Percentiles rank a stretch among this genome's conserved stretches.
Conservation (phyloP, 2,888 invertebrate genomes). For the Holacanthella duospinosa region DNA sequence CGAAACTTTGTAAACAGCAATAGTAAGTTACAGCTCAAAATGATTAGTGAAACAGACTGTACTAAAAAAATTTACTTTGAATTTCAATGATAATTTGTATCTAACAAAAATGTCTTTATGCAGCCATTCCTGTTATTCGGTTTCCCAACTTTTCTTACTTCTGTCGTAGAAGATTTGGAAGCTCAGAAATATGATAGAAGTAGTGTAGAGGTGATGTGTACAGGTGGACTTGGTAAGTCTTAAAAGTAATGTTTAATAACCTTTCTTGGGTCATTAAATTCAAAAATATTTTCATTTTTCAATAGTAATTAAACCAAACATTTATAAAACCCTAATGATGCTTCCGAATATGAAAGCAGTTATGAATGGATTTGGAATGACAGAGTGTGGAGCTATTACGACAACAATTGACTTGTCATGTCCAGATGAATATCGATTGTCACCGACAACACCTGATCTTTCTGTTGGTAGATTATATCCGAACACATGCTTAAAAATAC, state of each 20-base stretch:
- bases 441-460: conserved; percentile 21
- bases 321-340: conserved; percentile 25
- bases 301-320: conserved; percentile 12
- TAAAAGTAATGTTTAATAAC: background rate
- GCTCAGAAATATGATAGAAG: conserved; percentile 26
- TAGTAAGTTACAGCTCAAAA: too few relatives aligned
- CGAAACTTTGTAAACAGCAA: too few relatives aligned
- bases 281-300: background rate
- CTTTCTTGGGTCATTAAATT: conserved; percentile 7
- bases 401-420: conserved; percentile 31
- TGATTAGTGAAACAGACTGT: too few relatives aligned
- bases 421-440: conserved; percentile 6
- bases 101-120: background rate
- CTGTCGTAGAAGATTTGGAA: conserved; percentile 28
- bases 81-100: too few relatives aligned
- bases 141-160: conserved; percentile 28
- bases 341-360: conserved; percentile 29
- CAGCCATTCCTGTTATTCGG: conserved; percentile 32
- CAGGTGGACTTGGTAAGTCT: conserved; percentile 25
- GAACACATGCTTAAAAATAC: conserved; percentile 22
- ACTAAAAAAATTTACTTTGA: background rate
- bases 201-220: conserved; percentile 29
- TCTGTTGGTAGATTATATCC: conserved; percentile 31
- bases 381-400: conserved; percentile 33
- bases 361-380: conserved; percentile 31